Conservation (phyloP, 2,888 invertebrate species). For the Erannis defoliaria region DNA sequence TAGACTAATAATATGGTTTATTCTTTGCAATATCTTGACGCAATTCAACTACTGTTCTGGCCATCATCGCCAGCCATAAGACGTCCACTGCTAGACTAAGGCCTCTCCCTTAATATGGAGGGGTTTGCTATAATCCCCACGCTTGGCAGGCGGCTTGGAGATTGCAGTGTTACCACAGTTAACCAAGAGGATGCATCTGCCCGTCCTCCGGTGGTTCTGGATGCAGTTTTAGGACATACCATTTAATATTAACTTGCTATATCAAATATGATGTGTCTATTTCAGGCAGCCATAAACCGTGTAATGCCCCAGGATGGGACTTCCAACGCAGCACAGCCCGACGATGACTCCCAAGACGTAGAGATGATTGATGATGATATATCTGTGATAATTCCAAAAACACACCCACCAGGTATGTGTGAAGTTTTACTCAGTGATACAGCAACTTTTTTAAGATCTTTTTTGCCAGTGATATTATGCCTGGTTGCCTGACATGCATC, state of each 20-base stretch:
- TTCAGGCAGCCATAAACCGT: constrained; percentile 81
- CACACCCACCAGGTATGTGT: constrained; percentile 82
- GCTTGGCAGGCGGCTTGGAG: too few species aligned
- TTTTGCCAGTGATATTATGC: background rate
- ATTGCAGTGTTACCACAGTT: too few species aligned
- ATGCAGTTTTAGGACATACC: too few species aligned
- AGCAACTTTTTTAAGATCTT: background rate
- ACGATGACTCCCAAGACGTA: constrained; percentile 87
- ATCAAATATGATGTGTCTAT: background rate
- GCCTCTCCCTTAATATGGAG: too few species aligned
- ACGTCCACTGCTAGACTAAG: too few species aligned
- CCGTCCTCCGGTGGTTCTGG: too few species aligned
- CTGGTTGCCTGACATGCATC: background rate
- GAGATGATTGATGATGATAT: constrained; percentile 90
- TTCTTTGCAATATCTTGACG: too few species aligned
- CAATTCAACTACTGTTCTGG: too few species aligned
- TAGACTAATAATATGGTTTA: too few species aligned
- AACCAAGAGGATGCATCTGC: too few species aligned
- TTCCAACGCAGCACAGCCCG: constrained; percentile 62
- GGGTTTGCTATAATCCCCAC: too few species aligned
- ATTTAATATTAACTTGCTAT: background rate
- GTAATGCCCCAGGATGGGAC: constrained; percentile 90
- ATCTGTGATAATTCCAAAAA: constrained; percentile 87
- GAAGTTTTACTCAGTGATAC: background rate
- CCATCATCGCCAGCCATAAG: too few species aligned